These are phyloP conservation scores for Vanessa tameamea DNA, from an alignment of 1,140 invertebrate genomes.

Conservation along the genomic window DNA sequence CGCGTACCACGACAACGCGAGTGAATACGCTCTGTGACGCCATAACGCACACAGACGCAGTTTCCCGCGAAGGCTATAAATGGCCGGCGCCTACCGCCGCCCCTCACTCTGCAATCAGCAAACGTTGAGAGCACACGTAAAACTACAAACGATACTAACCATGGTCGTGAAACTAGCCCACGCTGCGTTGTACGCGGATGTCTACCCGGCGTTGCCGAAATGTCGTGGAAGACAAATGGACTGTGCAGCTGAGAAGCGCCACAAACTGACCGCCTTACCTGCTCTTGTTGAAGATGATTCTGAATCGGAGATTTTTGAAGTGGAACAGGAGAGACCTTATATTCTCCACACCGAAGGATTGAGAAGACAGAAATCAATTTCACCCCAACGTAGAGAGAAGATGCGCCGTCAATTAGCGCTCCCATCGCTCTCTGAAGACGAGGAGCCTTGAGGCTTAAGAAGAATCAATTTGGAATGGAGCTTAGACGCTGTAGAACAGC, in stretches of 20 bases:
- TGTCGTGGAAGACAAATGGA: constrained; percentile 58
- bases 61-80: constrained; percentile 62
- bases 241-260: constrained; percentile 50
- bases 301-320: constrained; percentile 61
- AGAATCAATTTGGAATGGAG: constrained; percentile 54
- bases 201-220: constrained; percentile 64
- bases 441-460: constrained; percentile 66
- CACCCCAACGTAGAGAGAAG: constrained; percentile 62
- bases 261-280: constrained; percentile 61
- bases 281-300: constrained; percentile 73
- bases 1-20: constrained; percentile 25
- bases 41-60: constrained; percentile 54
- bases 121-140: constrained; percentile 54
- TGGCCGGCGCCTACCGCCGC: constrained; percentile 47
- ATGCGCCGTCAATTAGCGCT: constrained; percentile 63
- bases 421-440: constrained; percentile 73
- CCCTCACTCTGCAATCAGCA: constrained; percentile 62
- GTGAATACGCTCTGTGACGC: constrained; percentile 53
- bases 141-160: constrained; percentile 37
- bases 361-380: constrained; percentile 68
- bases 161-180: constrained; percentile 77
- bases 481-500: constrained; percentile 49
- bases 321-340: constrained; percentile 55
- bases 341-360: constrained; percentile 57
- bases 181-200: constrained; percentile 65